Evolutionary conservation across 2,888 invertebrate genomes (phyloP).

Genomic region (Lasioglossum figueresi): DNA sequence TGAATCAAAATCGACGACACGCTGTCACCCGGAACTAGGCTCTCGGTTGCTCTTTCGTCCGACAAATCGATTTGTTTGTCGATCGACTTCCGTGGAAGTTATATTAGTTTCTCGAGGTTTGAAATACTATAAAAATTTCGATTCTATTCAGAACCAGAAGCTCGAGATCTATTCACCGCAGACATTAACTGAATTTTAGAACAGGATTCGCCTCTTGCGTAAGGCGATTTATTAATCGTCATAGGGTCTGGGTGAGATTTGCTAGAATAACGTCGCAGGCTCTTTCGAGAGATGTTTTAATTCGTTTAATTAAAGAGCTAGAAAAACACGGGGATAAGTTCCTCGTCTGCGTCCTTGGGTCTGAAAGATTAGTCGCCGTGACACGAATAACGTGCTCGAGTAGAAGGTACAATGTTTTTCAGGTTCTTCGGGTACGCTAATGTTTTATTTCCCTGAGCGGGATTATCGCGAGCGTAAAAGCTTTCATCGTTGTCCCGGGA

Average conservation of each 20-base stretch:
- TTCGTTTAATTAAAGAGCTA: background rate
- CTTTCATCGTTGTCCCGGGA: background rate
- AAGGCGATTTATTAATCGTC: background rate
- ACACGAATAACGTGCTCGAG: background rate
- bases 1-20: background rate
- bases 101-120: background rate
- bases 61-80: background rate
- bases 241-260: background rate
- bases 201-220: background rate
- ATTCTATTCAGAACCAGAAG: too few species aligned
- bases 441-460: background rate
- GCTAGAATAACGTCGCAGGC: background rate
- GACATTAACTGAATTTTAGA: too few species aligned
- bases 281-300: background rate
- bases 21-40: background rate
- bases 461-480: background rate
- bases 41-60: background rate
- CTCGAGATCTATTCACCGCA: too few species aligned
- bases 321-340: background rate
- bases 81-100: background rate
- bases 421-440: background rate
- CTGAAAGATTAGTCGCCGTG: background rate
- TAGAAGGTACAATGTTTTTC: background rate
- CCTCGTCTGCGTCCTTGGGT: background rate
- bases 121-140: too few species aligned